Base-by-base conservation (phyloP, 2,113 vertebrate genomes). In the Ameiurus melas region DNA sequence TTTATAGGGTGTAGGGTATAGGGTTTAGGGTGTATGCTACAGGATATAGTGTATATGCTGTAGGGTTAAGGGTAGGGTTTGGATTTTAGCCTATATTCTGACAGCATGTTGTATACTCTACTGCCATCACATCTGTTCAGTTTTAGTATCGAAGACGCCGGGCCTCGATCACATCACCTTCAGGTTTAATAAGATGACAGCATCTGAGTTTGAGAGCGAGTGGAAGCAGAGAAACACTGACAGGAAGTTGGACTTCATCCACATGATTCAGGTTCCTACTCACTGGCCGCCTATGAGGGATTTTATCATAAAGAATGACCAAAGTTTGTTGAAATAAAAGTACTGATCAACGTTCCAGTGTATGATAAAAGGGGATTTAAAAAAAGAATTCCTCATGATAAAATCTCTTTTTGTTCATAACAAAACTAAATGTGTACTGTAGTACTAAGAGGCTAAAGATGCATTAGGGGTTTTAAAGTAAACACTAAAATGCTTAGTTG, bases 221-320 rank as follows among this genome's bases (percentile, higher is more conserved):
- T 95, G 96, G 93, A 96, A 92, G 39, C 92, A 86, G 86, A 95
- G 95, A 84, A 95, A 96, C 85, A 92, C 93, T 33, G 86, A 92
- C 84, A 94, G 95, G 94, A 98, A 96, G 89, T 96, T 96, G 91
- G 97, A 98, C 92, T 98, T 99, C 90, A 97, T 99, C 94, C 98
- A 99, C 94, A 97, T 99, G 97, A 95, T 99, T 92, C 98, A 99
- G 97, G 98, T 97, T 92, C 93, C 91, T 39, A 22, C 58, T 27
- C 22, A 25, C 12, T 19, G 25, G 8, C 36, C 14, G 13, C 33
- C 10, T 64, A 64, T 9, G 7, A n/a, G 27, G 27, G 27, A 30
- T 70, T 33, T 70, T 70, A 33, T 30, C 1, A n/a, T 30, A 68
- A n/a, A n/a, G 19, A 60, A 60, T 60, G 58, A 7, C 20, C 20